These are phyloP conservation scores for Acleris emargana DNA, from an alignment of 2,888 invertebrate species.

Conservation along the genomic window DNA sequence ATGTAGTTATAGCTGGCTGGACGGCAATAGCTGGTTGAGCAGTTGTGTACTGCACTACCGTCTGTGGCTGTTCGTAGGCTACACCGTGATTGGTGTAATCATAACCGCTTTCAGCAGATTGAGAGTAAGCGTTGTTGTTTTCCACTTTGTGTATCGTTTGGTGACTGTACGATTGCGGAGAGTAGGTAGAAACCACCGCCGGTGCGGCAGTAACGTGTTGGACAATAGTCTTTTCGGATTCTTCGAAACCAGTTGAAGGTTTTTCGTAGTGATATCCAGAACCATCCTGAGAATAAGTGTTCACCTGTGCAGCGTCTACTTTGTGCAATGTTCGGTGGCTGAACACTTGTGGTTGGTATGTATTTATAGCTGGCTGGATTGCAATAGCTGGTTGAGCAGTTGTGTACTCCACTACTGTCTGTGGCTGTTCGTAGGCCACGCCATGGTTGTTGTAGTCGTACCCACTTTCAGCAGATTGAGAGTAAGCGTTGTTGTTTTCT, in stretches of 20 bases:
- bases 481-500: constrained; percentile 41
- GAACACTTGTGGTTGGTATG: constrained; percentile 62
- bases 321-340: constrained; percentile 66
- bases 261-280: constrained; percentile 60
- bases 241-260: constrained; percentile 57
- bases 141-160: constrained; percentile 63
- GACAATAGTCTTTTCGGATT: constrained; percentile 51
- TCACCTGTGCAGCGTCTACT: constrained; percentile 59
- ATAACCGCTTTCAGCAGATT: constrained; percentile 39
- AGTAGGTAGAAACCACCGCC: constrained; percentile 53
- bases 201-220: constrained; percentile 61
- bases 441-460: background rate
- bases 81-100: constrained; percentile 45
- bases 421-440: constrained; percentile 43
- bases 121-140: constrained; percentile 29
- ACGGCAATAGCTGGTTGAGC: constrained; percentile 46
- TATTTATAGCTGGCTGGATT: constrained; percentile 56
- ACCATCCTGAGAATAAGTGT: constrained; percentile 51
- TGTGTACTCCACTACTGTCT: constrained; percentile 42
- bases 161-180: constrained; percentile 56
- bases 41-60: constrained; percentile 51
- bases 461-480: constrained; percentile 31
- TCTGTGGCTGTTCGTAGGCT: constrained; percentile 50
- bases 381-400: constrained; percentile 53
- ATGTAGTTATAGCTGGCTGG: constrained; percentile 55